These are phyloP conservation scores for Alsophila aescularia DNA, from an alignment of 2,888 invertebrate genomes.

Conservation along the genomic window DNA sequence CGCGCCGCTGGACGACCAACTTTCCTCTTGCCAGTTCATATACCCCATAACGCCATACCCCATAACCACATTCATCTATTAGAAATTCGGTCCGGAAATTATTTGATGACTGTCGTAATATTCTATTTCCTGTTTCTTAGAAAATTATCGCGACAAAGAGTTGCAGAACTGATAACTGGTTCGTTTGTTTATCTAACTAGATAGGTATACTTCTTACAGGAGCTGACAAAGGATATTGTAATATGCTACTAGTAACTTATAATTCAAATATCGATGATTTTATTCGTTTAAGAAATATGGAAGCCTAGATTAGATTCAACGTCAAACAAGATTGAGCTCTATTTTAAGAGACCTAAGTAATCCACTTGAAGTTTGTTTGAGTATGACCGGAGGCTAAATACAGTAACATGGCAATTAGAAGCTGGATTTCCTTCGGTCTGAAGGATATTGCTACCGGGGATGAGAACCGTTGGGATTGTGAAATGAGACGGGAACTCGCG, in stretches of 20 bases:
- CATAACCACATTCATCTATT: neutral
- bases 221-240: conserved; percentile 10
- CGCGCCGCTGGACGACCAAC: too few relatives aligned
- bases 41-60: too few relatives aligned
- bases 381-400: conserved; percentile 11
- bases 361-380: neutral
- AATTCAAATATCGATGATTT: conserved; percentile 4
- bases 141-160: conserved; percentile 17
- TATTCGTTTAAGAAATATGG: conserved; percentile 1
- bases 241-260: neutral
- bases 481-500: neutral
- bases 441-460: conserved; percentile 18
- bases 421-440: conserved; percentile 10
- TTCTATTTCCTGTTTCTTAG: conserved; percentile 19
- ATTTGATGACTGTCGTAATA: neutral
- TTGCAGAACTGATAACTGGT: conserved; percentile 4
- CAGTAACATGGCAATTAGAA: conserved; percentile 17
- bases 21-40: too few relatives aligned
- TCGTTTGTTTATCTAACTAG: conserved; percentile 35
- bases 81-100: neutral
- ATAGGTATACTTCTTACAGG: conserved; percentile 3
- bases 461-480: neutral
- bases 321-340: neutral
- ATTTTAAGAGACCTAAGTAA: neutral
- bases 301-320: neutral